Base-by-base conservation (phyloP, 2,888 invertebrate species). In the Cheiracanthium punctorium region DNA sequence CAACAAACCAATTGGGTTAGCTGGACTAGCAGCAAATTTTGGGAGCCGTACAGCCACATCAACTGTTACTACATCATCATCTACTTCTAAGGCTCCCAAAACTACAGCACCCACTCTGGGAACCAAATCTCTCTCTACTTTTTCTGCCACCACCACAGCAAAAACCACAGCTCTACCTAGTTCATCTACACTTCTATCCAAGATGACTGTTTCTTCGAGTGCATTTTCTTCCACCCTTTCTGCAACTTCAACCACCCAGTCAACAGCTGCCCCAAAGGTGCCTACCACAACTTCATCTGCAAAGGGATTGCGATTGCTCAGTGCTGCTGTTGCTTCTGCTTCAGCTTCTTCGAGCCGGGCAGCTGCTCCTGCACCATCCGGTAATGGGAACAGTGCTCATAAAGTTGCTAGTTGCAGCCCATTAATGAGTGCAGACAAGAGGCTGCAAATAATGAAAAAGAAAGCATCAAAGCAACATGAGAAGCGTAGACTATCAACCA, bases 361-460 rank as follows among this genome's bases (percentile, higher is more conserved):
- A 29, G 37, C 80, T 0, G 29, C 86, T 14, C 58, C 77, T 7
- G 37, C 85, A 5, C 33, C 43, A 28, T 67, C 65, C 17, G 88
- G 82, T 0, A 70, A 82, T 33, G 79, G 80, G 0, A 76, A 74
- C 67, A 70, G 67, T 20, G 41, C 71, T 20, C 82, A 67, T 28
- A 88, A 81, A 71, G 71, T 79, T 24, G 80, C 84, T 10, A 82
- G 80, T 52, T 89, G 88, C 30, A 89, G 88, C 69, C 88, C 91
- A 0, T 89, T 91, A 43, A 91, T 91, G 30, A 95, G 94, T 86
- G 95, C 95, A 29, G 96, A 97, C 91, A 96, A 95, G 91, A 93
- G 96, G 89, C 91, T 96, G 87, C 96, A 96, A 91, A 95, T 94
- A 89, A 95, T 95, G 95, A 95, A 95, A 92, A 96, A 96, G 91